Base-by-base conservation (phyloP, 2,888 invertebrate genomes). In the Danaus chrysippus region DNA sequence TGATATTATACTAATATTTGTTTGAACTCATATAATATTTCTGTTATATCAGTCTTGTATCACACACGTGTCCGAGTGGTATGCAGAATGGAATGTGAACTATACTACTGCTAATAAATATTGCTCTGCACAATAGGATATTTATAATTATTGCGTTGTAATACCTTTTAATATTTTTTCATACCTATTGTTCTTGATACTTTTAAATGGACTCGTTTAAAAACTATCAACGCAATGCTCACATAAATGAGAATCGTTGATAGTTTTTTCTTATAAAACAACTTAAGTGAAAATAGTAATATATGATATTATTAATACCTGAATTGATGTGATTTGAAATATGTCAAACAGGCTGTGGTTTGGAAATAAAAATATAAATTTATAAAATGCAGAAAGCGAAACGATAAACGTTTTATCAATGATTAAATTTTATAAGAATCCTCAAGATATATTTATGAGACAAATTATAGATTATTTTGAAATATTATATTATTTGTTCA, bases 81-180 rank as follows among this genome's bases (percentile, higher is more conserved):
- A 46, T 46, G 46, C 13, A n/a, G 12, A 1, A n/a, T 15, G 49
- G 49, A 49, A 49, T 49, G 49, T 49, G 49, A 17, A 49, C 49
- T 49, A 49, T 49, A 17, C 10, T 10, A 10, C 11, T 15, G 49
- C 17, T 49, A 49, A 15, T 49, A 49, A 49, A 17, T 49, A 15
- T 49, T 49, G 15, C 10, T 49, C 17, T 49, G 49, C 49, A 49
- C 49, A 49, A 49, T 49, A 49, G 17, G 11, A 49, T 49, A 49
- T 49, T 49, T 49, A 49, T 17, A 17, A 49, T 49, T 17, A 49
- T 17, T 49, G 17, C 49, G 49, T 49, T 17, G 49, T 17, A 13
- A 46, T 46, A 13, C 46, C 46, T 8, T 17, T 49, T 49, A 17
- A 49, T 17, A 49, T 13, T n/a, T 13, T 46, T n/a, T 9, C 46